phyloP scores from a whole-genome alignment of 2,113 vertebrate genomes.

The Caloenas nicobarica region DNA sequence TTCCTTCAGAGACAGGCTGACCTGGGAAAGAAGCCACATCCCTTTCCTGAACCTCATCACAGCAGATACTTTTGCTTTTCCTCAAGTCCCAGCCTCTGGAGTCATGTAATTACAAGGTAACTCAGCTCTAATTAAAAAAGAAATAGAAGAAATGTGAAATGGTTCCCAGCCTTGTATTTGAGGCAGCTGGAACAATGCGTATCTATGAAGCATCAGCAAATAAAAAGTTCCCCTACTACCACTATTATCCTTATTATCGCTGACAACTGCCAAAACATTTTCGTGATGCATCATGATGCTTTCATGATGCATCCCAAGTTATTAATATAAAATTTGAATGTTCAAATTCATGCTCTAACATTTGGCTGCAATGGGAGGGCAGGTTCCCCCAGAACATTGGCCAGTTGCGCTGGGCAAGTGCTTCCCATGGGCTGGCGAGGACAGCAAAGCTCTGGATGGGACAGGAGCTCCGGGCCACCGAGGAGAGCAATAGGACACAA shows the following conservation, averaged over 20 bases:
- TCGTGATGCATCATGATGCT: not conserved
- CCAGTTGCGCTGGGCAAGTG: not conserved
- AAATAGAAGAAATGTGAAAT: not conserved
- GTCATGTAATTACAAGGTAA: not conserved
- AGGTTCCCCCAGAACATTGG: not conserved
- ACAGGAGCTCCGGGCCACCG: not conserved
- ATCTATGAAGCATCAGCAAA: not conserved
- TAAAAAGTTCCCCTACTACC: not conserved
- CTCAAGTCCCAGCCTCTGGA: not conserved
- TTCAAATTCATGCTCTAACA: too few relatives aligned
- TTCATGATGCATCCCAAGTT: not conserved
- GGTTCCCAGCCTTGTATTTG: not conserved
- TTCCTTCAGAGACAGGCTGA: not conserved
- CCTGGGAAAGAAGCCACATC: accelerated
- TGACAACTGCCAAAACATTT: not conserved
- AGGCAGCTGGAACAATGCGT: not conserved
- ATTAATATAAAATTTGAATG: not conserved
- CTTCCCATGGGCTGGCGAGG: not conserved
- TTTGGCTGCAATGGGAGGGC: not conserved
- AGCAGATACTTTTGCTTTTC: not conserved
- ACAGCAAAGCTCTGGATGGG: not conserved
- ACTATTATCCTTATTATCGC: not conserved
- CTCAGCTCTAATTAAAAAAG: not conserved
- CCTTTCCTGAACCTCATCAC: not conserved
- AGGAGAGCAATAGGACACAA: not conserved